These are phyloP conservation scores for Acrobasis suavella DNA, from an alignment of 2,888 invertebrate species.

Conservation along the genomic window DNA sequence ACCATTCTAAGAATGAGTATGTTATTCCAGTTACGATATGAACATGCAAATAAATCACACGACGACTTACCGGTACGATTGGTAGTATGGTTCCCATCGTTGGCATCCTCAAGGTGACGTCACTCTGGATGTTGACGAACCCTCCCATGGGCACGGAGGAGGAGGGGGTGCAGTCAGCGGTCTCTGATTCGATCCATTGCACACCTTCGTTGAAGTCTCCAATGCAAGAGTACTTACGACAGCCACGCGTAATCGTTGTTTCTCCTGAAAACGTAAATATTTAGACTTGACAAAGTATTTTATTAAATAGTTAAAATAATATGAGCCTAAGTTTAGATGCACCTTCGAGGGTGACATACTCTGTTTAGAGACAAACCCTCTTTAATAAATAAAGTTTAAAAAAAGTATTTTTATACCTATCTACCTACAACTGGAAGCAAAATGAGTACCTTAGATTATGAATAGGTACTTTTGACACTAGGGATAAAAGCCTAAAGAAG, in stretches of 20 bases:
- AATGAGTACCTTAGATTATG: too few species aligned
- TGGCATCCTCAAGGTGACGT: constrained; percentile 26
- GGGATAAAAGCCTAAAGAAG: too few species aligned
- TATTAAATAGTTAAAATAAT: too few species aligned
- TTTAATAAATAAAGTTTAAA: too few species aligned
- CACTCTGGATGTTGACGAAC: constrained; percentile 18
- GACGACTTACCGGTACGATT: not conserved
- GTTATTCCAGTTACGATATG: not conserved
- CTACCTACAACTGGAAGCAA: too few species aligned
- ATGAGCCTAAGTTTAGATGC: too few species aligned
- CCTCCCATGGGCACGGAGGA: constrained; percentile 25
- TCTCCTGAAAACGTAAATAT: constrained; percentile 24
- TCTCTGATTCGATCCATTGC: constrained; percentile 53
- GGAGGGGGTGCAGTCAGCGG: constrained; percentile 41
- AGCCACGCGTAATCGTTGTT: constrained; percentile 36
- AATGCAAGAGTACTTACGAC: constrained; percentile 54
- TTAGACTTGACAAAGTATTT: too few species aligned
- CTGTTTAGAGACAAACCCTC: too few species aligned
- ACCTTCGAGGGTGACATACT: too few species aligned
- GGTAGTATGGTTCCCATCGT: constrained; percentile 5
- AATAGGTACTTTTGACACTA: too few species aligned
- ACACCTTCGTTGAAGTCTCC: constrained; percentile 73
- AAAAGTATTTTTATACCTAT: too few species aligned
- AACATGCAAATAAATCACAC: not conserved
- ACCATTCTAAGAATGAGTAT: not conserved